phyloP scores from a whole-genome alignment of 1,140 invertebrate genomes.

The Drosophila hydei region DNA sequence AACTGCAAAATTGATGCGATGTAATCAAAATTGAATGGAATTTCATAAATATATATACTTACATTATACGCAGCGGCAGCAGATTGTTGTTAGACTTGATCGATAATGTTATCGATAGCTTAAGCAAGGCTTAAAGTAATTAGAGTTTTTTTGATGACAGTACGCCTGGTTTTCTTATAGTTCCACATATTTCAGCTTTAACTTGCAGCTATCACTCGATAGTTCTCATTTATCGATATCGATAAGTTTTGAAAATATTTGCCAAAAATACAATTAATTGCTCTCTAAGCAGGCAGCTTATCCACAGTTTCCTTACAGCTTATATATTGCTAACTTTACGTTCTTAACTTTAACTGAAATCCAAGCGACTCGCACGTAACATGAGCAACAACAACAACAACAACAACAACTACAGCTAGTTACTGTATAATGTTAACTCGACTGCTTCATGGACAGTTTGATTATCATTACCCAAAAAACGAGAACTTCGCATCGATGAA shows the following conservation, averaged over 20 bases:
- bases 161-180: too few relatives aligned
- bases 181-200: too few relatives aligned
- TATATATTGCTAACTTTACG: background rate
- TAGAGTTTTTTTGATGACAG: too few relatives aligned
- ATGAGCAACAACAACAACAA: slow-evolving; percentile 10
- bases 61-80: background rate
- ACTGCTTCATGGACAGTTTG: slow-evolving; percentile 38
- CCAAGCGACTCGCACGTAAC: background rate
- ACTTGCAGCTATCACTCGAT: too few relatives aligned
- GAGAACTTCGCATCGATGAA: slow-evolving; percentile 33
- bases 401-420: slow-evolving; percentile 5
- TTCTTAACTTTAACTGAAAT: background rate
- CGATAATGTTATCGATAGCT: background rate
- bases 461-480: slow-evolving; percentile 56
- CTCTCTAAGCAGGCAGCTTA: background rate
- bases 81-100: background rate
- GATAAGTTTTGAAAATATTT: too few relatives aligned
- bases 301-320: background rate
- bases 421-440: slow-evolving; percentile 2
- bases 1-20: slow-evolving; percentile 17
- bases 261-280: too few relatives aligned
- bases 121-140: background rate
- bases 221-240: too few relatives aligned
- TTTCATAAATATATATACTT: too few relatives aligned
- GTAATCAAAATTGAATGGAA: slow-evolving; percentile 27